phyloP scores from a whole-genome alignment of 2,888 invertebrate genomes.

The Tipula confusa region DNA sequence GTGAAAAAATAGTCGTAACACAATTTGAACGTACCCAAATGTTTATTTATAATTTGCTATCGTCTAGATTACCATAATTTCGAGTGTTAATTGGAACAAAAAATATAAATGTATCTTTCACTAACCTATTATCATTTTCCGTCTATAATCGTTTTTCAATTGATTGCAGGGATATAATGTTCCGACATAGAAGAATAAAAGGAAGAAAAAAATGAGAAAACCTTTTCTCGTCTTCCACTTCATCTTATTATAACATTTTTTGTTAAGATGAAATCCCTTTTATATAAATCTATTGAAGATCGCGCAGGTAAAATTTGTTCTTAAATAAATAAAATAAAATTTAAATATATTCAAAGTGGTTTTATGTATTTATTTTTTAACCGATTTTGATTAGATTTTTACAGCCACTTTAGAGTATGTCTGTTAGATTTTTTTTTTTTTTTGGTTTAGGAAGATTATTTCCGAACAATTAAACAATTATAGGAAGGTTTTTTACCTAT shows the following conservation, averaged over 20 bases:
- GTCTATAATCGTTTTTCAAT: not conserved
- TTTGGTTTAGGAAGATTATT: not conserved
- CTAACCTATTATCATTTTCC: not conserved
- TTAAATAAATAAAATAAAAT: constrained; percentile 25
- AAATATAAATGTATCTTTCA: not conserved
- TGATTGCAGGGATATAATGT: not conserved
- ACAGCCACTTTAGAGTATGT: not conserved
- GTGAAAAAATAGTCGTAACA: not conserved
- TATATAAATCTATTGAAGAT: constrained; percentile 20
- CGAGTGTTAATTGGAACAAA: not conserved
- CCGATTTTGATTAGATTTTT: constrained; percentile 20
- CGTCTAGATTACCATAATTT: not conserved
- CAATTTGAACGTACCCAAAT: not conserved
- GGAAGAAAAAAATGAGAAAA: not conserved
- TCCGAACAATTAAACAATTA: constrained; percentile 6
- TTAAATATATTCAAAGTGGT: constrained; percentile 25
- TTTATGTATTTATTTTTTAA: constrained; percentile 4
- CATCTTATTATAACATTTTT: not conserved
- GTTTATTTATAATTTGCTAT: not conserved
- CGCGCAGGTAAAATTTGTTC: constrained; percentile 17
- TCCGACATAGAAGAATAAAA: not conserved
- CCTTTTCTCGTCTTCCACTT: not conserved
- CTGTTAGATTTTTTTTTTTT: not conserved
- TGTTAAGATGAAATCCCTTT: constrained; percentile 1
- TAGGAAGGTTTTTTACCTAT: not conserved